phyloP scores from a whole-genome alignment of 2,797 vertebrate species.

The Champsocephalus esox region DNA sequence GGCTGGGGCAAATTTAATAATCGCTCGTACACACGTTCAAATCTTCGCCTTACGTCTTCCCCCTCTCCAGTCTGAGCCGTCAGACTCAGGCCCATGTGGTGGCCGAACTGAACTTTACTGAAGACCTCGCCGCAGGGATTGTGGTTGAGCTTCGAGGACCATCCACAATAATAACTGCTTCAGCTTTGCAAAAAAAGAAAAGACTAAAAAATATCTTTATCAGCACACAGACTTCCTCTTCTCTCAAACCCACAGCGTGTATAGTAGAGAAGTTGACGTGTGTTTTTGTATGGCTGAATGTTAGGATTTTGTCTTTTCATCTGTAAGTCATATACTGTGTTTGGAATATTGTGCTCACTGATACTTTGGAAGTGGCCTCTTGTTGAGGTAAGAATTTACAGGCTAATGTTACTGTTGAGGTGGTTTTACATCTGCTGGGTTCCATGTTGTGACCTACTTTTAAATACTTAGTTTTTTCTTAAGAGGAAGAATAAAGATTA shows the following conservation, averaged over 20 bases:
- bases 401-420: slow-evolving; percentile 86
- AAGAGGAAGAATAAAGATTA: slow-evolving; percentile 71
- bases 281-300: slow-evolving; percentile 84
- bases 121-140: slow-evolving; percentile 70
- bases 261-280: slow-evolving; percentile 71
- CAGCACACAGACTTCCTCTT: slow-evolving; percentile 79
- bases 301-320: slow-evolving; percentile 80
- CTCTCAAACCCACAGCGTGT: slow-evolving; percentile 70
- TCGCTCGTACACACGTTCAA: slow-evolving; percentile 54
- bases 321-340: slow-evolving; percentile 83
- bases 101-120: slow-evolving; percentile 54
- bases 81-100: slow-evolving; percentile 47
- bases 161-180: slow-evolving; percentile 81
- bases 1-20: slow-evolving; percentile 50
- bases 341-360: slow-evolving; percentile 82
- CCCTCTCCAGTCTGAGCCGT: slow-evolving; percentile 59
- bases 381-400: slow-evolving; percentile 77
- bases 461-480: slow-evolving; percentile 82
- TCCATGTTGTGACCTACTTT: slow-evolving; percentile 84
- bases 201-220: slow-evolving; percentile 58
- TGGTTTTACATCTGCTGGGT: slow-evolving; percentile 90
- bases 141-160: slow-evolving; percentile 76
- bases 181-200: slow-evolving; percentile 80
- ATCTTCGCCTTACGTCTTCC: slow-evolving; percentile 68
- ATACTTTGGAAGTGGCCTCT: slow-evolving; percentile 83